Evolutionary conservation across 2,888 invertebrate genomes (phyloP).

Genomic region (Caenorhabditis japonica): DNA sequence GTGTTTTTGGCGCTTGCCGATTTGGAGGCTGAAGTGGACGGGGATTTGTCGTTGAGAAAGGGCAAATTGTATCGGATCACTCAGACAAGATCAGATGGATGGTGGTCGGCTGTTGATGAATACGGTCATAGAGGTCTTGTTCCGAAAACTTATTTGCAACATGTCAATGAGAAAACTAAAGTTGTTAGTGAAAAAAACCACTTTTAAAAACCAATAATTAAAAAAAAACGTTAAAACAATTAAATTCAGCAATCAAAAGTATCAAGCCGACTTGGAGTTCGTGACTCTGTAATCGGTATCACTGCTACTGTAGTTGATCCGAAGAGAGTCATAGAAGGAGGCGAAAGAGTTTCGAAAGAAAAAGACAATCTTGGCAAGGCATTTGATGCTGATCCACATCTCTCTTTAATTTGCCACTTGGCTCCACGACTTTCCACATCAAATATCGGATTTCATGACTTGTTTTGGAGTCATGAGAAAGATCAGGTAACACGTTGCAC

Average conservation of each 20-base stretch:
- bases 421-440: constrained; percentile 65
- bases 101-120: constrained; percentile 64
- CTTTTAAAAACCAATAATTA: constrained; percentile 2
- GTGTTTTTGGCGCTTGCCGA: constrained; percentile 56
- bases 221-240: constrained; percentile 3
- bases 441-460: constrained; percentile 68
- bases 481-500: no score
- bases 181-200: background rate
- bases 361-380: constrained; percentile 57
- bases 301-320: constrained; percentile 10
- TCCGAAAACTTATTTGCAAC: constrained; percentile 61
- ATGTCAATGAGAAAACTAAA: constrained; percentile 31
- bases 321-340: background rate
- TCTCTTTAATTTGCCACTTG: constrained; percentile 63
- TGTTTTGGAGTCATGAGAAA: constrained; percentile 66
- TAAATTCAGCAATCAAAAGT: constrained; percentile 31
- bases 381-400: constrained; percentile 55
- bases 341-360: background rate
- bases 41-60: constrained; percentile 56
- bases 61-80: constrained; percentile 57
- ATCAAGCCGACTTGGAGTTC: constrained; percentile 28
- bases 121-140: constrained; percentile 58
- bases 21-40: constrained; percentile 39
- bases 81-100: constrained; percentile 64
- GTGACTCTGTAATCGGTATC: constrained; percentile 40